These are phyloP conservation scores for Hydrolagus colliei DNA, from an alignment of 2,797 vertebrate species.

Conservation along the genomic window DNA sequence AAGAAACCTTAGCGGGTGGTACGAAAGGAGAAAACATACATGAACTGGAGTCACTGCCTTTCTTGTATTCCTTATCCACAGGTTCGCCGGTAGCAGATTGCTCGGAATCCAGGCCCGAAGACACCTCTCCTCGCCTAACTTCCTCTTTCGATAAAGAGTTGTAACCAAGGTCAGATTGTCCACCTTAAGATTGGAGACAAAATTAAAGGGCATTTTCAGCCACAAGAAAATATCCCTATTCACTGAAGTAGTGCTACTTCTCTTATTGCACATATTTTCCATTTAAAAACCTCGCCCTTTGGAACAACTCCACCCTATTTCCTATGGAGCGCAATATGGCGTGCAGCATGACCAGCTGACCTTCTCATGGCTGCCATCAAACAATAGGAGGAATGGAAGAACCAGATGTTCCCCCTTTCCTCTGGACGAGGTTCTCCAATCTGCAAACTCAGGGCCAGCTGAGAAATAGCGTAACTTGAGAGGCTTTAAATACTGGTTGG, in stretches of 20 bases:
- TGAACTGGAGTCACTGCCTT: slow-evolving; percentile 67
- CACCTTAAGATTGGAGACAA: slow-evolving; percentile 55
- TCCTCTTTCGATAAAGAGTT: slow-evolving; percentile 84
- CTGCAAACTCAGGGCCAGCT: not conserved
- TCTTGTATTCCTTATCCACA: slow-evolving; percentile 67
- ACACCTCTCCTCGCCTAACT: slow-evolving; percentile 64
- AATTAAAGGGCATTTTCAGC: not conserved
- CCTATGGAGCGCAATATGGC: not conserved
- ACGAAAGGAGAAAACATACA: slow-evolving; percentile 54
- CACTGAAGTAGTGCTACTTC: too few relatives aligned
- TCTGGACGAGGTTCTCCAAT: not conserved
- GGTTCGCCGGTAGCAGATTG: slow-evolving; percentile 56
- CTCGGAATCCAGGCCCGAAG: slow-evolving; percentile 21
- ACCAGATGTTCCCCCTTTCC: not conserved
- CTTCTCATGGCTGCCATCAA: not conserved
- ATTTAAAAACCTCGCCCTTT: not conserved
- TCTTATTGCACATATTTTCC: not conserved
- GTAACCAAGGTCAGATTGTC: slow-evolving; percentile 80
- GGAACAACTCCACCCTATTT: not conserved
- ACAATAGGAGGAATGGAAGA: not conserved
- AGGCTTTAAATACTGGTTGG: not conserved
- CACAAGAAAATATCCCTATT: not conserved
- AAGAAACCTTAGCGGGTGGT: not conserved
- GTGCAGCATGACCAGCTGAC: not conserved
- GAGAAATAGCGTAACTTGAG: not conserved